phyloP scores from a whole-genome alignment of 2,888 invertebrate species.

The Caenorhabditis sp. region DNA sequence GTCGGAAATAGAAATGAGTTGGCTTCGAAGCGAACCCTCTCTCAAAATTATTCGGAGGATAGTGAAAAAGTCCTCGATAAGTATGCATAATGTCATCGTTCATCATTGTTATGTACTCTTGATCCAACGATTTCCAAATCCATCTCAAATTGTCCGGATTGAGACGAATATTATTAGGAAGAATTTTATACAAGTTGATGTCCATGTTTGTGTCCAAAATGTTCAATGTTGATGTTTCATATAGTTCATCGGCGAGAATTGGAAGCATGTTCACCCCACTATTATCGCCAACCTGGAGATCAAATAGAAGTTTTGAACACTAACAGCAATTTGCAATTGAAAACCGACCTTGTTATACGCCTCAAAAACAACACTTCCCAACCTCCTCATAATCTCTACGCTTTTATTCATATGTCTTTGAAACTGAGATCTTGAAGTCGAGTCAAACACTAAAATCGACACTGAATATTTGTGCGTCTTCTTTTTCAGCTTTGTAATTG shows the following conservation, averaged over 20 bases:
- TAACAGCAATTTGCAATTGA: background rate
- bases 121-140: conserved; percentile 41
- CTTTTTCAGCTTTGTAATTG: background rate
- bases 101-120: conserved; percentile 45
- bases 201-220: conserved; percentile 28
- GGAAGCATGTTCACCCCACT: conserved; percentile 47
- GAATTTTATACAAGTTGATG: conserved; percentile 37
- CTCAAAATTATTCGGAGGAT: conserved; percentile 39
- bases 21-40: conserved; percentile 38
- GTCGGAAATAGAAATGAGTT: conserved; percentile 48
- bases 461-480: conserved; percentile 8
- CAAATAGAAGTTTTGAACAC: background rate
- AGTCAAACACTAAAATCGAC: conserved; percentile 36
- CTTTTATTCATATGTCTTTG: conserved; percentile 36
- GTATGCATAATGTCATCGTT: conserved; percentile 55
- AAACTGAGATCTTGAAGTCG: conserved; percentile 44
- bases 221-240: conserved; percentile 17
- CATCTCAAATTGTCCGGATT: conserved; percentile 39
- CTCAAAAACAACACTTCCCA: conserved; percentile 41
- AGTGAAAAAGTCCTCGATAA: conserved; percentile 48
- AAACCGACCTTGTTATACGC: conserved; percentile 45
- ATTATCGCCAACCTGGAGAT: conserved; percentile 48
- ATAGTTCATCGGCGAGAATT: conserved; percentile 36
- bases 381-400: conserved; percentile 15
- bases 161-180: conserved; percentile 27